Evolutionary conservation across 2,113 vertebrate species (phyloP).

Genomic region (Dasyprocta punctata): DNA sequence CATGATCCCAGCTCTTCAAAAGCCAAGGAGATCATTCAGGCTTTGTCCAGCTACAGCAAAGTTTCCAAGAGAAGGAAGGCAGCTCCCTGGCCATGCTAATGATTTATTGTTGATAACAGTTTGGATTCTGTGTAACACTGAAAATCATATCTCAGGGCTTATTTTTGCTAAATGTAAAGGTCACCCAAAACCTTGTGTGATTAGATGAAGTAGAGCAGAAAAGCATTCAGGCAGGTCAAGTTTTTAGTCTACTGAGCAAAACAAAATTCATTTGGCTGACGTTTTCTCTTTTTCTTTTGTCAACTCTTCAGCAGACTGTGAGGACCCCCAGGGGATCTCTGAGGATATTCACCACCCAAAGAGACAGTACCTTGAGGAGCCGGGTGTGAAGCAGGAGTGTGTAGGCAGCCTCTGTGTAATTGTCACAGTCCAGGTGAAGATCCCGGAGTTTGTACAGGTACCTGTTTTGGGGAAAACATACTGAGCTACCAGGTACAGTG

Average conservation of each 20-base stretch:
- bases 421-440: constrained; percentile 97
- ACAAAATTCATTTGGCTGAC: background rate
- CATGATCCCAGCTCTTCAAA: constrained; percentile 1
- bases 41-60: background rate
- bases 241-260: background rate
- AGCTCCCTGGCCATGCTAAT: background rate
- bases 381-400: constrained; percentile 96
- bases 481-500: background rate
- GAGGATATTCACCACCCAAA: background rate
- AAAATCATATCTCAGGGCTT: background rate
- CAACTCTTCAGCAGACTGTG: background rate
- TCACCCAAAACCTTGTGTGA: background rate
- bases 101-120: constrained; percentile 11
- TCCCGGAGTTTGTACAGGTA: constrained; percentile 97
- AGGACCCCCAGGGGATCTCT: background rate
- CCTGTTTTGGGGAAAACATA: constrained; percentile 82
- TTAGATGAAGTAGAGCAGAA: background rate
- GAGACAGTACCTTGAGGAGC: constrained; percentile 92
- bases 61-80: background rate
- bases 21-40: constrained; percentile 39
- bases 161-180: background rate
- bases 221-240: background rate
- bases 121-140: background rate
- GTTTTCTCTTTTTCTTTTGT: background rate
- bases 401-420: constrained; percentile 97